Percentiles rank a stretch among this genome's conserved stretches.
These are phyloP conservation scores for Opisthograptis luteolata DNA, from an alignment of 2,888 invertebrate genomes.

Conservation along the genomic window DNA sequence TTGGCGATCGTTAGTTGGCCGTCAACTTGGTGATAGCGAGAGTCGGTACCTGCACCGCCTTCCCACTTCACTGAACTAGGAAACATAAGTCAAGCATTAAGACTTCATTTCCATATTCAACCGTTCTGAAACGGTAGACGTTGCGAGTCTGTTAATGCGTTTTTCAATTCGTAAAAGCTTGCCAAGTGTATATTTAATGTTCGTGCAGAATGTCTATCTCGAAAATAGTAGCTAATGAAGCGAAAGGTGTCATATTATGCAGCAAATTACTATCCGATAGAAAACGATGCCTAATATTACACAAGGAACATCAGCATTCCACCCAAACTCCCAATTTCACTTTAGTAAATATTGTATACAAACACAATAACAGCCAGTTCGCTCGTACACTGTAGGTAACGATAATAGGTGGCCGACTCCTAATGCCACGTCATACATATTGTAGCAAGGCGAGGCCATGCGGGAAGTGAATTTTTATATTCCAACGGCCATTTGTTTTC, in stretches of 20 bases:
- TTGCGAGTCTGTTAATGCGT: too few species aligned
- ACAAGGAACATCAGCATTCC: constrained; percentile 20
- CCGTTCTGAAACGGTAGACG: background rate
- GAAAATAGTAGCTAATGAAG: background rate
- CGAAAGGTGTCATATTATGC: constrained; percentile 10
- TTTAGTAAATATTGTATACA: constrained; percentile 41
- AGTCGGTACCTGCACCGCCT: constrained; percentile 76
- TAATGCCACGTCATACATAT: constrained; percentile 47
- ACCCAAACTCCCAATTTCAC: constrained; percentile 18
- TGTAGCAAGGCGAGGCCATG: constrained; percentile 41
- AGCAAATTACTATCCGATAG: constrained; percentile 12
- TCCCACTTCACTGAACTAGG: constrained; percentile 87
- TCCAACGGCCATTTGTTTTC: constrained; percentile 31
- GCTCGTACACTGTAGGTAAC: constrained; percentile 42
- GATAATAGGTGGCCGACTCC: constrained; percentile 49
- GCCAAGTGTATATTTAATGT: too few species aligned
- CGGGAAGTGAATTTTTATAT: constrained; percentile 45
- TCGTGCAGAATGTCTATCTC: too few species aligned
- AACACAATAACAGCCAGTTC: constrained; percentile 41
- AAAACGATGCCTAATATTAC: constrained; percentile 5
- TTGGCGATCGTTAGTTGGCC: constrained; percentile 86
- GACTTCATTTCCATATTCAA: background rate
- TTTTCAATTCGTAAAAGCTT: too few species aligned
- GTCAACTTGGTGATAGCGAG: constrained; percentile 77
- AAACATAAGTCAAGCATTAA: constrained; percentile 6